Evolutionary conservation across 2,888 invertebrate genomes (phyloP).

Genomic region (Linhomoeus sp.): DNA sequence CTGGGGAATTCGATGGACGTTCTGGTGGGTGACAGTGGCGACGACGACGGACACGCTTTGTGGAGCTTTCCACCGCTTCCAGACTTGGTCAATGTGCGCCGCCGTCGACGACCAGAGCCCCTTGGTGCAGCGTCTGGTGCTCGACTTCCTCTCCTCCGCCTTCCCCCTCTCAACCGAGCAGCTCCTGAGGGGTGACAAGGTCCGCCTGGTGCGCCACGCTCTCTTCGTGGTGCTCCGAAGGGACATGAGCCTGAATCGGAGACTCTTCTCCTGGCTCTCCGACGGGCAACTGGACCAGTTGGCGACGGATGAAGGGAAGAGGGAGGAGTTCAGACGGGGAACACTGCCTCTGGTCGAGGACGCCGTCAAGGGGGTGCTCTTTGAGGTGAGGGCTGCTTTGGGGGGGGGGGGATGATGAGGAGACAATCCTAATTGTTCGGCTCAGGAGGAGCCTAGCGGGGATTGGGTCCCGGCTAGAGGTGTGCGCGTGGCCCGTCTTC

Average conservation of each 20-base stretch:
- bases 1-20: conserved; percentile 63
- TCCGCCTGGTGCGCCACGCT: conserved; percentile 49
- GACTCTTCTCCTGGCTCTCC: conserved; percentile 58
- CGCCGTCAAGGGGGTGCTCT: no score
- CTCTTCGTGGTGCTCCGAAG: conserved; percentile 50
- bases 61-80: no score
- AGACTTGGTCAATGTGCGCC: background rate
- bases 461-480: no score
- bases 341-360: no score
- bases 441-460: no score
- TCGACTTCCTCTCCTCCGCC: conserved; percentile 58
- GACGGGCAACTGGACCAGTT: no score
- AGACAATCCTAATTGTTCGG: no score
- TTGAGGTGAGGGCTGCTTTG: no score
- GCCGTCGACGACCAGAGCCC: conserved; percentile 38
- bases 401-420: no score
- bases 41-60: no score
- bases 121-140: conserved; percentile 59
- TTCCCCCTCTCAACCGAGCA: conserved; percentile 59
- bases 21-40: conserved; percentile 51
- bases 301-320: no score
- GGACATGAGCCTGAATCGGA: conserved; percentile 69
- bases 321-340: no score
- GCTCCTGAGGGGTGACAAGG: conserved; percentile 41
- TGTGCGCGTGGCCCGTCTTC: conserved; percentile 45